Evolutionary conservation across 2,113 vertebrate species (phyloP).

Genomic region (Carollia perspicillata): DNA sequence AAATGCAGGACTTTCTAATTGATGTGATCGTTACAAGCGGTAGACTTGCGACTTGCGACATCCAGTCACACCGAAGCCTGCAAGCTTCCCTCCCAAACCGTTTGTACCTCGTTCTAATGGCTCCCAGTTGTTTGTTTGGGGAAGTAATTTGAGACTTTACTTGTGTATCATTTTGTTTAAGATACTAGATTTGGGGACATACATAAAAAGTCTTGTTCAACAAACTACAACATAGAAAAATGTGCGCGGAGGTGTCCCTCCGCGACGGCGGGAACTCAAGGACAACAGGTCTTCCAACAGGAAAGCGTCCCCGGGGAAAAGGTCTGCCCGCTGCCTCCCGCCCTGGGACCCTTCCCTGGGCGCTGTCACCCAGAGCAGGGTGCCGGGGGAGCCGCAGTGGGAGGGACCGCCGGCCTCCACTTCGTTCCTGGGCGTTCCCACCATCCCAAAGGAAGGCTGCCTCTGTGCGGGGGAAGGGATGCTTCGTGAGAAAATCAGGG

Average conservation of each 20-base stretch:
- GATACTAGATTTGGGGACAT: background rate
- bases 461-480: background rate
- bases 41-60: background rate
- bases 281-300: background rate
- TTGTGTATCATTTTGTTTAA: background rate
- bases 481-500: background rate
- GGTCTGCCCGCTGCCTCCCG: fast-evolving
- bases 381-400: background rate
- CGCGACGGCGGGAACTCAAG: background rate
- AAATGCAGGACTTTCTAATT: background rate
- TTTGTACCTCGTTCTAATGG: too few species aligned
- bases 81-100: background rate
- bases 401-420: background rate
- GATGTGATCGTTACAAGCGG: background rate
- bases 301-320: background rate
- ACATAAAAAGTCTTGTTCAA: background rate
- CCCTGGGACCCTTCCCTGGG: background rate
- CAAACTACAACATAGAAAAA: background rate
- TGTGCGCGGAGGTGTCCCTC: background rate
- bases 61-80: background rate
- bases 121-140: background rate
- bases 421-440: background rate
- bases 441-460: background rate
- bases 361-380: background rate
- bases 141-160: background rate